These are phyloP conservation scores for Oryzias dopingdopingensis DNA, from an alignment of 2,797 vertebrate genomes.

Conservation along the genomic window DNA sequence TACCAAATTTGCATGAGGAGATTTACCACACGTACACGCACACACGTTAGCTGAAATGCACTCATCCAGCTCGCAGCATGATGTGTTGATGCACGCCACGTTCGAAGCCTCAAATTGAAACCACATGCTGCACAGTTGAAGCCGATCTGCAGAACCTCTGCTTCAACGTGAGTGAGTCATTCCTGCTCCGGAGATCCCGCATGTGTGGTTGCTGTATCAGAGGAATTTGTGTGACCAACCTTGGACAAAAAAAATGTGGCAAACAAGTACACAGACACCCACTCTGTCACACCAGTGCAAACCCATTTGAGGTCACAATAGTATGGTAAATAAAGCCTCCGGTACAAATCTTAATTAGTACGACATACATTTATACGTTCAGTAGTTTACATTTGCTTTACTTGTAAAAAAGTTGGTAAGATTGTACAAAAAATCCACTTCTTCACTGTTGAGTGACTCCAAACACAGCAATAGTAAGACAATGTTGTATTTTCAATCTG, in stretches of 20 bases:
- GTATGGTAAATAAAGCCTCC: conserved; percentile 28
- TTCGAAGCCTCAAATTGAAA: conserved; percentile 50
- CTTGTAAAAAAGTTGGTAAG: conserved; percentile 4
- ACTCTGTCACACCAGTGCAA: conserved; percentile 1
- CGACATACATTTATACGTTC: not conserved
- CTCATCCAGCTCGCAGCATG: conserved; percentile 38
- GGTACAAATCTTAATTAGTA: conserved; percentile 6
- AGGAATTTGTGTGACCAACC: conserved; percentile 45
- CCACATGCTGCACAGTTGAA: conserved; percentile 46
- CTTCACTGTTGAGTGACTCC: not conserved
- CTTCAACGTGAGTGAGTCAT: conserved; percentile 59
- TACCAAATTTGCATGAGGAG: conserved; percentile 8
- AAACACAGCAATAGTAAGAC: not conserved
- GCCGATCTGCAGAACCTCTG: conserved; percentile 52
- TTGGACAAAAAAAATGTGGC: conserved; percentile 40
- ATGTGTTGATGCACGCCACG: conserved; percentile 44
- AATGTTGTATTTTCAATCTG: not conserved
- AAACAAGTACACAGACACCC: conserved; percentile 29
- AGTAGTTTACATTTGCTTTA: not conserved
- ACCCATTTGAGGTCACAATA: conserved; percentile 31
- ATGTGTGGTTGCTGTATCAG: conserved; percentile 52
- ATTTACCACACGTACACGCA: conserved; percentile 24
- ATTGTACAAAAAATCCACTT: not conserved
- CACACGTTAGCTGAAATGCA: conserved; percentile 46
- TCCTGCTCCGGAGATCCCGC: conserved; percentile 24